A percentile compares a stretch with the other conserved stretches of the same genome.
Evolutionary conservation across 2,113 vertebrate species (phyloP).

Genomic region (Xiphorhynchus elegans): DNA sequence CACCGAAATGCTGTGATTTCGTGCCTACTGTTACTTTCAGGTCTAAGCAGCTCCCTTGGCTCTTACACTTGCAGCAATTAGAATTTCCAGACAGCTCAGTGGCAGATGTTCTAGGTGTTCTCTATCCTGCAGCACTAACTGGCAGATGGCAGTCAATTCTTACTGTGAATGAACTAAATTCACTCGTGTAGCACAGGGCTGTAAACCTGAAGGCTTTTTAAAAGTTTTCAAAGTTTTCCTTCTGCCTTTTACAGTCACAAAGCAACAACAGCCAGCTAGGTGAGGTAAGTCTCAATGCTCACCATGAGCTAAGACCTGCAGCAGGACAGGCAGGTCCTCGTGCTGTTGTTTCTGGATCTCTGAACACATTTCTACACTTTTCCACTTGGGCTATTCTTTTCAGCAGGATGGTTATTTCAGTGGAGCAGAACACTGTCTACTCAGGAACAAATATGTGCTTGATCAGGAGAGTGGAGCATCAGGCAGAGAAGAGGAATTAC

Average conservation of each 20-base stretch:
- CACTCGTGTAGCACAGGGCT: not conserved
- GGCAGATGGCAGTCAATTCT: slow-evolving; percentile 17
- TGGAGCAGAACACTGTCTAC: not conserved
- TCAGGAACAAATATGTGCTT: not conserved
- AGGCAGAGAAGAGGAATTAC: not conserved
- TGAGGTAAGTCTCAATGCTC: not conserved
- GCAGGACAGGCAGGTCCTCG: not conserved
- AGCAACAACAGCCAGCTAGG: not conserved
- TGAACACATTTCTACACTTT: not conserved
- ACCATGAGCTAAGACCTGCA: not conserved
- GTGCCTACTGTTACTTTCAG: slow-evolving; percentile 29
- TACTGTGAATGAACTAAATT: not conserved
- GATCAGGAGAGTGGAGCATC: not conserved
- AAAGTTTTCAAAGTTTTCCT: not conserved
- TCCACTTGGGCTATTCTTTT: not conserved
- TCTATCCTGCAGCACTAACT: not conserved
- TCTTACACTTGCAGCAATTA: slow-evolving; percentile 8
- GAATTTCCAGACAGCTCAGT: slow-evolving; percentile 42
- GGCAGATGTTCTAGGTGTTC: not conserved
- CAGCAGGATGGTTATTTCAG: not conserved
- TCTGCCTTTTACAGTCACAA: not conserved
- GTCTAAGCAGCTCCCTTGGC: slow-evolving; percentile 52
- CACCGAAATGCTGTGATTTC: slow-evolving; percentile 19
- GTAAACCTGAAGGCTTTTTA: not conserved
- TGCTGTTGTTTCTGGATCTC: not conserved